phyloP scores from a whole-genome alignment of 1,140 invertebrate species.

The Heliconius hewitsoni region DNA sequence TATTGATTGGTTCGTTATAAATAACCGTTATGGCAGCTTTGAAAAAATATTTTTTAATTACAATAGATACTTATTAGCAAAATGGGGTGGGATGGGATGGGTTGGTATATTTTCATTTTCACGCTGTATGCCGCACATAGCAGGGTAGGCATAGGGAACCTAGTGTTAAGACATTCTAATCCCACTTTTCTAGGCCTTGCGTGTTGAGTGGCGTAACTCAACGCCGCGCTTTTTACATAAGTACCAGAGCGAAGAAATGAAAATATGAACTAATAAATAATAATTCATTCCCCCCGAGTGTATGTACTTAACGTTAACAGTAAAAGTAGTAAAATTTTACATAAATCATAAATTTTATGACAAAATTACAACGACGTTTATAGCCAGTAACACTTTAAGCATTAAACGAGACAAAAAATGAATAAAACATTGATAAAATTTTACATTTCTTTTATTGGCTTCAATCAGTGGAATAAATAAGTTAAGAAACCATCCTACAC shows the following conservation, averaged over 20 bases:
- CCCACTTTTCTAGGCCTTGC: no score
- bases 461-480: slow-evolving; percentile 52
- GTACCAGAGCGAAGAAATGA: neutral
- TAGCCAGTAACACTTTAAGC: neutral
- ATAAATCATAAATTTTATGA: slow-evolving; percentile 14
- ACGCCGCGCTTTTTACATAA: no score
- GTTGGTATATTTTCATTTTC: no score
- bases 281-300: neutral
- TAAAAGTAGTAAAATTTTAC: neutral
- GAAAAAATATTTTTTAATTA: no score
- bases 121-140: no score
- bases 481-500: slow-evolving; percentile 17
- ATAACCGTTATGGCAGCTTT: no score
- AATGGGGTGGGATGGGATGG: no score
- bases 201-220: no score
- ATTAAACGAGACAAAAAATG: slow-evolving; percentile 18
- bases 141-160: no score
- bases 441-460: slow-evolving; percentile 47
- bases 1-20: no score
- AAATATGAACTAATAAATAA: neutral
- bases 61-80: no score
- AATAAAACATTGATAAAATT: slow-evolving; percentile 35
- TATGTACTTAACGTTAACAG: neutral
- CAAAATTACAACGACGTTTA: slow-evolving; percentile 11
- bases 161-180: no score